These are phyloP conservation scores for Cerastis leucographa DNA, from an alignment of 2,888 invertebrate genomes.

Conservation along the genomic window DNA sequence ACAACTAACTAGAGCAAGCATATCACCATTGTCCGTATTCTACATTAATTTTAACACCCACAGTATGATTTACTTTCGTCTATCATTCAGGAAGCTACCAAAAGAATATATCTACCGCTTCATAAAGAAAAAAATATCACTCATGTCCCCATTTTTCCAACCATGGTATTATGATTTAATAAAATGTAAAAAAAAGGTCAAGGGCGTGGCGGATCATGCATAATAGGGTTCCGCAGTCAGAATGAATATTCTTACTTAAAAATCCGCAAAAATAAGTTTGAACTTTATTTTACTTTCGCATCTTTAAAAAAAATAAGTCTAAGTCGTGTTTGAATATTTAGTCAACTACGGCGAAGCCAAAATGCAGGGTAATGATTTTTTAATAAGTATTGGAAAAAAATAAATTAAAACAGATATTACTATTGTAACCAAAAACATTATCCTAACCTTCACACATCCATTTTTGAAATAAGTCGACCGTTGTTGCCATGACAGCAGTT, in stretches of 20 bases:
- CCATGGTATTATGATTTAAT: conserved; percentile 48
- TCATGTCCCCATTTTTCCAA: conserved; percentile 28
- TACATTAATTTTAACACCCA: not conserved
- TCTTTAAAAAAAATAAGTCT: not conserved
- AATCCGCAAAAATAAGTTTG: not conserved
- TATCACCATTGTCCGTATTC: not conserved
- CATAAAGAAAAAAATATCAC: conserved; percentile 31
- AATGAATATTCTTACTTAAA: not conserved
- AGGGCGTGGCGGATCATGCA: not conserved
- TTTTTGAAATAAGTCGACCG: no score
- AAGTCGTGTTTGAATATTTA: not conserved
- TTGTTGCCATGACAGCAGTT: no score
- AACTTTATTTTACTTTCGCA: not conserved
- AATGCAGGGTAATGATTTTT: not conserved
- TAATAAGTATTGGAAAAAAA: not conserved
- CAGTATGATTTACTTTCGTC: no score
- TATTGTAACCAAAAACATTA: not conserved
- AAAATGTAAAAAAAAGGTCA: conserved; percentile 34
- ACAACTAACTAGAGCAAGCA: not conserved
- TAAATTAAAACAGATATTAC: not conserved
- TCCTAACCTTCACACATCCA: not conserved
- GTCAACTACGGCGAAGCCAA: no score
- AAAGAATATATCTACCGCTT: conserved; percentile 15
- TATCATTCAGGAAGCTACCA: not conserved
- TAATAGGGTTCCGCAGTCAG: not conserved